These are phyloP conservation scores for Melinopterus prodromus DNA, from an alignment of 2,888 invertebrate species.

Conservation along the genomic window DNA sequence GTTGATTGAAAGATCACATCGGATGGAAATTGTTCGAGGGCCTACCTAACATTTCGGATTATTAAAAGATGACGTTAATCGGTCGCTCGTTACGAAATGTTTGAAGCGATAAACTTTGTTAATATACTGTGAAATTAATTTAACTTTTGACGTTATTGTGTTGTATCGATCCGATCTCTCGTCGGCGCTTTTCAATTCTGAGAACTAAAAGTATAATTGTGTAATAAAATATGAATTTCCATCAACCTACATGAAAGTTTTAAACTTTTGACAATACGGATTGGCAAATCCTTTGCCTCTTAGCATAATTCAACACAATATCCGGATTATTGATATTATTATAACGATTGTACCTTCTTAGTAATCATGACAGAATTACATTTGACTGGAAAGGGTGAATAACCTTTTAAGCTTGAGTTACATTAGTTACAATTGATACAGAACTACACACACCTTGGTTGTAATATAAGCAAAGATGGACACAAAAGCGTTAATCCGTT, in stretches of 20 bases:
- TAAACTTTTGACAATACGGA: background rate
- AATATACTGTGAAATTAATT: background rate
- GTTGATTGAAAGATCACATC: background rate
- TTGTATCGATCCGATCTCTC: background rate
- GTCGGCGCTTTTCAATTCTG: background rate
- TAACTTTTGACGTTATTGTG: background rate
- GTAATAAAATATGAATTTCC: background rate
- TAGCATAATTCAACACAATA: no score
- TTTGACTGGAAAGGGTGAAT: no score
- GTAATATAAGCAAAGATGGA: no score
- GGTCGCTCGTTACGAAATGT: background rate
- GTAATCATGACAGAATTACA: no score
- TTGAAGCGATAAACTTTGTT: background rate
- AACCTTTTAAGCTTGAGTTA: no score
- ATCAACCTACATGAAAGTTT: background rate
- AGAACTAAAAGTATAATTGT: background rate
- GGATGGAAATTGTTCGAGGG: background rate
- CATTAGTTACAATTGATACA: no score
- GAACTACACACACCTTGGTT: no score
- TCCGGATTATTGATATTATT: no score
- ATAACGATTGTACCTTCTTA: no score
- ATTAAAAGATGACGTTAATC: constrained; percentile 4
- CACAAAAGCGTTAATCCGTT: no score
- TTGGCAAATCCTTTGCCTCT: background rate
- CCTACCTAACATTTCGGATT: background rate